Conservation (phyloP, 2,113 vertebrate species). For the Prunella himalayana region DNA sequence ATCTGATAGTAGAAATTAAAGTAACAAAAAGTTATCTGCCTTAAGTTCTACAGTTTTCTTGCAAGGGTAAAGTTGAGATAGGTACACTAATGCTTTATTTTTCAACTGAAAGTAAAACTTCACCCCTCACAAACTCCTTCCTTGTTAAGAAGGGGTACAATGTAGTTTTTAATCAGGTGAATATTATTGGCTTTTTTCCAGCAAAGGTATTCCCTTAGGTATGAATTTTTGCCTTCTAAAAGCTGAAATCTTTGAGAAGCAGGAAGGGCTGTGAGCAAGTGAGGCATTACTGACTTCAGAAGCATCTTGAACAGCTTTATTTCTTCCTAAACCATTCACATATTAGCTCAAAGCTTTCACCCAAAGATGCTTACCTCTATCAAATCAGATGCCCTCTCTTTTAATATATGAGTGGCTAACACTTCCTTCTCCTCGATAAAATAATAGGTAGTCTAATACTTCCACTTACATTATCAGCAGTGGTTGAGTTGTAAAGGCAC, state of each 20-base stretch:
- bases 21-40: not conserved
- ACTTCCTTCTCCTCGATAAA: not conserved
- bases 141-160: not conserved
- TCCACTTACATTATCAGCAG: not conserved
- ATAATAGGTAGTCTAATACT: not conserved
- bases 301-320: not conserved
- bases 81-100: not conserved
- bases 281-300: not conserved
- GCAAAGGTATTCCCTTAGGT: not conserved
- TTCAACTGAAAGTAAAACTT: not conserved
- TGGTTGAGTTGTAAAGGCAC: not conserved
- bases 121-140: not conserved
- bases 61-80: not conserved
- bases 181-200: not conserved
- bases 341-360: not conserved
- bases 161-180: not conserved
- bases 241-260: not conserved
- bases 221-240: not conserved
- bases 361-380: not conserved
- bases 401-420: not conserved
- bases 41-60: not conserved
- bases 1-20: constrained; percentile 30
- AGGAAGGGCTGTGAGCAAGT: not conserved
- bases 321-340: not conserved
- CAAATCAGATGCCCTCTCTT: not conserved